Evolutionary conservation across 2,888 invertebrate species (phyloP), one percentile per base, ranked within the genome.

Genomic region (Megalurothrips usitatus): DNA sequence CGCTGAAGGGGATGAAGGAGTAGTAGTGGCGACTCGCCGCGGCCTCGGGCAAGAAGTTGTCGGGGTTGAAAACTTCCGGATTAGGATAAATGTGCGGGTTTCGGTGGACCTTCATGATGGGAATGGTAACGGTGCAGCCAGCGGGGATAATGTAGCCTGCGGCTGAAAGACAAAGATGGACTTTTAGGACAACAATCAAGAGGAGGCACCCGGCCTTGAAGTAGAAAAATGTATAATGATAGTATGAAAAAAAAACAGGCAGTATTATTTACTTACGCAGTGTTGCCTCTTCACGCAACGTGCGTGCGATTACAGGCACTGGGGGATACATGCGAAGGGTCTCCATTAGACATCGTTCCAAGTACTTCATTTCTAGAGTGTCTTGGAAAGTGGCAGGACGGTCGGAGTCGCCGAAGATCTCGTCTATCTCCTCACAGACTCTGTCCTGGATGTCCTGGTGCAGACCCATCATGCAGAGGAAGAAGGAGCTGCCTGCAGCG

Each of bases 401-500:
- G 86, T 94, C 92, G 0, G 94, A 92, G 85, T 94, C 92, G 0
- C 94, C 94, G 84, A 95, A 94, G 28, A 91, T 90, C 83, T 93
- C 91, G 83, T 93, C 91, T 79, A 94, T 86, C 85, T 95, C 94
- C 82, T 93, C 90, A 84, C 92, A 91, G 0, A 94, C 94, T 84
- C 88, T 92, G 0, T 90, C 90, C 88, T 97, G 96, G 78, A 96
- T 91, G 17, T 94, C 90, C 68, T 93, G 93, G 85, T 96, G 92
- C 78, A 93, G 90, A 6, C 95, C 96, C 86, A 97, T 91, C 85
- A 96, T 89, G 84, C 94, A 94, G 10, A 96, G 89, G 82, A 94
- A 93, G 90, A 96, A 97, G 86, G 94, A 95, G 83, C 95, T 94
- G 0, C 94, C 96, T 49, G 96, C 94, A 14, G 94, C 93, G 0